phyloP scores from a whole-genome alignment of 2,888 invertebrate genomes.

The Caenorhabditis doughertyi region DNA sequence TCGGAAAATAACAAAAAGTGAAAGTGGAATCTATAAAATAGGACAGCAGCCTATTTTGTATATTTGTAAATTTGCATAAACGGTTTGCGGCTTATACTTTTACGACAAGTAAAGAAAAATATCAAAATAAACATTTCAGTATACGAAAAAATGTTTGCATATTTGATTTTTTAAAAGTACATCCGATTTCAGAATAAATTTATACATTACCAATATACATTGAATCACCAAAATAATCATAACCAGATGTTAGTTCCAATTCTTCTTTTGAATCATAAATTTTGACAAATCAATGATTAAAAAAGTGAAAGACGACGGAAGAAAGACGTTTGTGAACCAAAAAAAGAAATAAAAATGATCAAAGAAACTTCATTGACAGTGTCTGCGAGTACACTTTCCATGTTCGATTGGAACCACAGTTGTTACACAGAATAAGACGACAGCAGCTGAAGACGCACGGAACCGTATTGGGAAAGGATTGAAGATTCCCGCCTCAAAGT shows the following conservation, averaged over 20 bases:
- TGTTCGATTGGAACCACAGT: conserved; percentile 69
- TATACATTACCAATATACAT: not conserved
- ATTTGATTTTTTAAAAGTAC: not conserved
- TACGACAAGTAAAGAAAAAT: conserved; percentile 16
- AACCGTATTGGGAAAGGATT: conserved; percentile 81
- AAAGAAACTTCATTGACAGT: conserved; percentile 57
- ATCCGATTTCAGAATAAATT: not conserved
- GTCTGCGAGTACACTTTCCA: conserved; percentile 63
- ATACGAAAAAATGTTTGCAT: conserved; percentile 5
- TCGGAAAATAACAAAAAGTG: conserved; percentile 24
- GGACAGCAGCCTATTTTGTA: conserved; percentile 20
- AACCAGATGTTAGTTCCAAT: not conserved
- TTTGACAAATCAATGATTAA: conserved; percentile 9
- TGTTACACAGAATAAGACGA: conserved; percentile 79
- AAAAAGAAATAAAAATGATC: not conserved
- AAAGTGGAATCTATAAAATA: conserved; percentile 11
- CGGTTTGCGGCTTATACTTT: conserved; percentile 31
- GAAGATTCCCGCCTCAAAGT: conserved; percentile 80
- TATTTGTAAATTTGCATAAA: conserved; percentile 45
- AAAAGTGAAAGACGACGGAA: conserved; percentile 10
- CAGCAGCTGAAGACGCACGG: conserved; percentile 76
- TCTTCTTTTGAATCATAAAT: conserved; percentile 8
- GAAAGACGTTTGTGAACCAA: conserved; percentile 15
- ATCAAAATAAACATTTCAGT: not conserved
- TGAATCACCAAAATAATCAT: not conserved